Base-by-base conservation (phyloP, 2,888 invertebrate genomes). In the Phalera bucephala region DNA sequence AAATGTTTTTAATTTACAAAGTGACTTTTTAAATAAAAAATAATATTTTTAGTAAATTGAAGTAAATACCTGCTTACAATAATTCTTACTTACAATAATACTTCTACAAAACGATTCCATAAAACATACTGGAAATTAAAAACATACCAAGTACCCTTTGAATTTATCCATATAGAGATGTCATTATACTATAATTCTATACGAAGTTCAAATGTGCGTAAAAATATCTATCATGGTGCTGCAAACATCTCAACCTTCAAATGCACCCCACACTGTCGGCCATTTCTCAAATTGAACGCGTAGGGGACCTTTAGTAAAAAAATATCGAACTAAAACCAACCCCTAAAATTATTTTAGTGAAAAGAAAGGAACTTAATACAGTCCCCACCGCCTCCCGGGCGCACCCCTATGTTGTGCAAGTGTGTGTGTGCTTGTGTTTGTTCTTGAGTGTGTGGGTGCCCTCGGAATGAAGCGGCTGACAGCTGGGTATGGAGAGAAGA, bases 291-390 rank as follows among this genome's bases (percentile, higher is more conserved):
- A 81, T 77, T 77, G 70, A 59, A 64, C 72, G 76, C 73, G 81
- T 84, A 69, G 79, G 62, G 73, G 72, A 70, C 78, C 77, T 79
- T 77, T 64, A 68, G 73, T 52, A 83, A 87, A 86, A 84, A 87
- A 80, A 88, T 83, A 86, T 84, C 80, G 77, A 83, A 88, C 85
- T 86, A 85, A 80, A 88, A 82, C 83, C 86, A 84, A 77, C 89
- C 88, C 89, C 86, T 85, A 87, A 89, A 89, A 89, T 88, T 84
- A 89, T 89, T 88, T 88, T 88, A 89, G 88, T 87, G 88, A 85
- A 89, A 89, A 88, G 88, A 89, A 89, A 86, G 87, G 84, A 88
- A 88, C 88, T 88, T 89, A 88, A 89, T 89, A 89, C 88, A 88
- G 80, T 83, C 87, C 88, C 88, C 86, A 82, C 85, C 78, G 68